A percentile compares a stretch with the other conserved stretches of the same genome.
Conservation (phyloP, 2,888 invertebrate genomes). For the Trichogramma evanescens region DNA sequence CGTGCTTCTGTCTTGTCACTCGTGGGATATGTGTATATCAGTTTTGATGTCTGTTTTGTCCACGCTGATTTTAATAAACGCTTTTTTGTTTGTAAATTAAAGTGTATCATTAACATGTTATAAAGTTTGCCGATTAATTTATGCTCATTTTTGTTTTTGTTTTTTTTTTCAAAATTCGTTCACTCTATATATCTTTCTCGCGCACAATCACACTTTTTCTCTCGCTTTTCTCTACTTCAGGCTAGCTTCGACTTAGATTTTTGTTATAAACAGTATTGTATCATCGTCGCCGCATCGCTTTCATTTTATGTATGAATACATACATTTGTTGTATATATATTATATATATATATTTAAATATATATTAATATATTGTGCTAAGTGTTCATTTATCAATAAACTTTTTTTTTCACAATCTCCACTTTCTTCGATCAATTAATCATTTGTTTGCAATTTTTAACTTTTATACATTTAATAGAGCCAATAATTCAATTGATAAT, state of each 20-base stretch:
- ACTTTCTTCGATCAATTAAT: slow-evolving; percentile 6
- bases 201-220: slow-evolving; percentile 2
- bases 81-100: slow-evolving; percentile 30
- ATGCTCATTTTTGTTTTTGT: slow-evolving; percentile 4
- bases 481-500: slow-evolving; percentile 41
- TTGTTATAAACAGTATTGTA: slow-evolving; percentile 27
- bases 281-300: slow-evolving; percentile 25
- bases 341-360: slow-evolving; percentile 18
- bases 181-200: neutral
- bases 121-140: slow-evolving; percentile 4
- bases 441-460: slow-evolving; percentile 27
- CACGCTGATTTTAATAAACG: slow-evolving; percentile 35
- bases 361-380: slow-evolving; percentile 42
- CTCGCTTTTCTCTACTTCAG: slow-evolving; percentile 9
- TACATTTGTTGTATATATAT: slow-evolving; percentile 6
- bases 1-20: no score
- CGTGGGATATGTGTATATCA: no score
- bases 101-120: slow-evolving; percentile 7
- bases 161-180: neutral
- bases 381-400: slow-evolving; percentile 33
- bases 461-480: slow-evolving; percentile 41
- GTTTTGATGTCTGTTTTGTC: no score
- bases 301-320: slow-evolving; percentile 27
- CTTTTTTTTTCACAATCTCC: slow-evolving; percentile 27
- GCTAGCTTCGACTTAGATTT: slow-evolving; percentile 21